phyloP scores from a whole-genome alignment of 2,888 invertebrate genomes.

The Tenthredo notha region DNA sequence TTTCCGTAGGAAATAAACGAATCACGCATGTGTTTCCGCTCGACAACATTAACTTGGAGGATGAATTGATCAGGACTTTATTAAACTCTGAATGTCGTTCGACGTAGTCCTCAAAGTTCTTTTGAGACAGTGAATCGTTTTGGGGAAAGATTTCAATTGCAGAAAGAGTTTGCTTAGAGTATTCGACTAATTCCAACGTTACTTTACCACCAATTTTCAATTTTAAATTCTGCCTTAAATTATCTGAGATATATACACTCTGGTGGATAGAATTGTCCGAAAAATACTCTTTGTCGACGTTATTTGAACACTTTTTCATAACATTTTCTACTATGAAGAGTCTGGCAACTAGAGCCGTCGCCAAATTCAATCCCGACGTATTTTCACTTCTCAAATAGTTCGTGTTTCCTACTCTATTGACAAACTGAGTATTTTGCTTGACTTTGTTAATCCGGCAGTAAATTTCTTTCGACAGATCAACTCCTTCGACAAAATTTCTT shows the following conservation, averaged over 20 bases:
- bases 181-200: constrained; percentile 78
- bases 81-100: constrained; percentile 78
- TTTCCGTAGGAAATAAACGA: constrained; percentile 64
- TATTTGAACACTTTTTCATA: constrained; percentile 57
- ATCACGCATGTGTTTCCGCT: constrained; percentile 61
- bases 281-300: constrained; percentile 56
- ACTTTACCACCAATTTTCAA: constrained; percentile 82
- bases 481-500: constrained; percentile 36
- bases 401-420: constrained; percentile 56
- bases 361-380: constrained; percentile 55
- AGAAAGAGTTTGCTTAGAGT: constrained; percentile 77
- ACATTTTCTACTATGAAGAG: constrained; percentile 73
- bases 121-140: constrained; percentile 60
- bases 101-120: constrained; percentile 72
- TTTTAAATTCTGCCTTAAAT: constrained; percentile 80
- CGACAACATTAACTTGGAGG: constrained; percentile 54
- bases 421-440: constrained; percentile 60
- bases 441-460: constrained; percentile 69
- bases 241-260: constrained; percentile 80
- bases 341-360: constrained; percentile 65
- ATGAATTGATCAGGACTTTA: constrained; percentile 81
- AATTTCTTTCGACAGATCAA: constrained; percentile 49
- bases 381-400: constrained; percentile 60
- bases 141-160: constrained; percentile 79
- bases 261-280: constrained; percentile 64